Base-by-base conservation (phyloP, 2,888 invertebrate species). In the Galerucella pusilla region DNA sequence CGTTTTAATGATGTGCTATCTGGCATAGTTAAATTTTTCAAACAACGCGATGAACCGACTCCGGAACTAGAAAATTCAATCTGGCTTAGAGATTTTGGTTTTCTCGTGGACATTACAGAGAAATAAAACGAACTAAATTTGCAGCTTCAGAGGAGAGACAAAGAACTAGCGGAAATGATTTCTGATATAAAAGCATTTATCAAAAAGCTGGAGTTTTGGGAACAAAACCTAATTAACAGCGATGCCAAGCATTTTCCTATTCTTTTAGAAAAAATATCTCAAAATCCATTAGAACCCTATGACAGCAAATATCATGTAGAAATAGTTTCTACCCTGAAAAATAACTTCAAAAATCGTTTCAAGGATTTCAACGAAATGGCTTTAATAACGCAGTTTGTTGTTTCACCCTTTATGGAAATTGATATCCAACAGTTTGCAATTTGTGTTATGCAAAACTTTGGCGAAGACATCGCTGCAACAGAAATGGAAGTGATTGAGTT, bases 1-100 rank as follows among this genome's bases (percentile, higher is more conserved):
- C 67, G 67, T 67, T 67, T 67, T 25, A 67, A 67, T 52, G 67
- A 52, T 67, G 57, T 57, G 7, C 11, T 46, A 12, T 12, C 46
- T 46, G 46, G 4, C 5, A 46, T 46, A 46, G 11, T 46, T 12
- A 4, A 66, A n/a, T 66, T 66, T 35, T 66, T 66, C 42, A 66
- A 66, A 66, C 46, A 66, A 67, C 52, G 67, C 67, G 49, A 67
- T 67, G 67, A 67, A 67, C 67, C 67, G 67, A 67, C 12, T 67
- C 20, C 52, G 49, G 67, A 67, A 67, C 67, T 67, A 25, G 67
- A 52, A 67, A 67, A 46, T 67, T 67, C 14, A 52, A 52, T 25
- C 52, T 67, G 67, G 67, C 52, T 67, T 52, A 67, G 57, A 67
- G 46, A 46, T 46, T 46, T 46, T 46, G 46, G 46, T 46, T 46